phyloP scores from a whole-genome alignment of 2,113 vertebrate species.

The Aegypius monachus region DNA sequence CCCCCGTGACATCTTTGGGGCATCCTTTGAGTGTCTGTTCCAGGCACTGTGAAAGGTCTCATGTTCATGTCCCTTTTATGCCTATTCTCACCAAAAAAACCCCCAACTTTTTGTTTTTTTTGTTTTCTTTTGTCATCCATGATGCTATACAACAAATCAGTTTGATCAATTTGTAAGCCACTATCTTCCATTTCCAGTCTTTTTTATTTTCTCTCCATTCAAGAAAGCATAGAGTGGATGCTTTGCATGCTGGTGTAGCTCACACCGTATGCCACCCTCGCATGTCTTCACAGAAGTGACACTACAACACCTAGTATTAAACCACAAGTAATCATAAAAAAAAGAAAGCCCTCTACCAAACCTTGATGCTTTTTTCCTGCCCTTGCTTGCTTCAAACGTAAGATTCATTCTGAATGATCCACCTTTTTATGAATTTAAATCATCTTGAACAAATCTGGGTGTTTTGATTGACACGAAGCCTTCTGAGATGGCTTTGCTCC shows the following conservation, averaged over 20 bases:
- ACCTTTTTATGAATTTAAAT: neutral
- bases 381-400: neutral
- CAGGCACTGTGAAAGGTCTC: rapidly evolving
- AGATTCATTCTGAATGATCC: neutral
- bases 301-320: neutral
- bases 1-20: rapidly evolving
- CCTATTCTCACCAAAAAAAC: rapidly evolving
- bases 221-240: no score
- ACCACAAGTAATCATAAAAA: neutral
- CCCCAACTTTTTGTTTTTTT: no score
- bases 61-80: rapidly evolving
- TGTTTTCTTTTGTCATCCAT: neutral
- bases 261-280: rapidly evolving
- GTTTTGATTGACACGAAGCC: neutral
- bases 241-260: rapidly evolving
- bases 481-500: neutral
- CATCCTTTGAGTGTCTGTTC: rapidly evolving
- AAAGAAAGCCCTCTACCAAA: neutral
- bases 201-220: no score
- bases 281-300: rapidly evolving
- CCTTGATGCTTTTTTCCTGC: neutral
- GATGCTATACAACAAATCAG: neutral
- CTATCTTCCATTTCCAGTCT: neutral
- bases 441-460: neutral
- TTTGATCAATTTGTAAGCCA: neutral